Evolutionary conservation across 2,797 vertebrate genomes (phyloP).

Genomic region (Hippopotamyrus pictus): DNA sequence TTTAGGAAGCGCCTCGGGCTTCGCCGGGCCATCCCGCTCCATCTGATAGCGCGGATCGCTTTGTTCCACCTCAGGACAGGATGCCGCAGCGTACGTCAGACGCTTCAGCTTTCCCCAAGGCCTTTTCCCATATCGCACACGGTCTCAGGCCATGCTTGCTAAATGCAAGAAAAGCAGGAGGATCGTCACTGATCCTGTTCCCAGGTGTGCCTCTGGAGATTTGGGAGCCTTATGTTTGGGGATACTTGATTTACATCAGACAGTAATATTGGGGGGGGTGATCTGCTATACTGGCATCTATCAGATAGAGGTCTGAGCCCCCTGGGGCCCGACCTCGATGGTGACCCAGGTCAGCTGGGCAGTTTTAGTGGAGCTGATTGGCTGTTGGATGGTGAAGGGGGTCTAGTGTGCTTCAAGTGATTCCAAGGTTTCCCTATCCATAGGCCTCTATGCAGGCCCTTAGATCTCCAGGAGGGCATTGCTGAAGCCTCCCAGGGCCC

Average conservation of each 20-base stretch:
- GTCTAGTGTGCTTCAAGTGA: background rate
- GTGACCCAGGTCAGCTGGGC: background rate
- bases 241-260: background rate
- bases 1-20: slow-evolving; percentile 15
- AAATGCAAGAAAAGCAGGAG: background rate
- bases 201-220: background rate
- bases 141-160: background rate
- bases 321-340: background rate
- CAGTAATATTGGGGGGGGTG: background rate
- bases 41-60: slow-evolving; percentile 15
- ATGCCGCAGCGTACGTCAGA: slow-evolving; percentile 9
- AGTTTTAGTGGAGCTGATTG: background rate
- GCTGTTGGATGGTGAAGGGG: background rate
- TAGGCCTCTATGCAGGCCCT: background rate
- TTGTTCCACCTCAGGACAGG: slow-evolving; percentile 27
- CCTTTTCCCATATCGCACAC: background rate
- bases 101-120: slow-evolving; percentile 7
- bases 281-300: background rate
- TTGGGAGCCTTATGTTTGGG: background rate
- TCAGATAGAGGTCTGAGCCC: background rate
- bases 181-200: background rate
- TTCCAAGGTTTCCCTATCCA: background rate
- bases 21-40: background rate
- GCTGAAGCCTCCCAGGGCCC: background rate
- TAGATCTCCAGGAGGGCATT: background rate